Evolutionary conservation across 2,113 vertebrate genomes (phyloP), one percentile per base, ranked within the genome.

Genomic region (Pipa parva): DNA sequence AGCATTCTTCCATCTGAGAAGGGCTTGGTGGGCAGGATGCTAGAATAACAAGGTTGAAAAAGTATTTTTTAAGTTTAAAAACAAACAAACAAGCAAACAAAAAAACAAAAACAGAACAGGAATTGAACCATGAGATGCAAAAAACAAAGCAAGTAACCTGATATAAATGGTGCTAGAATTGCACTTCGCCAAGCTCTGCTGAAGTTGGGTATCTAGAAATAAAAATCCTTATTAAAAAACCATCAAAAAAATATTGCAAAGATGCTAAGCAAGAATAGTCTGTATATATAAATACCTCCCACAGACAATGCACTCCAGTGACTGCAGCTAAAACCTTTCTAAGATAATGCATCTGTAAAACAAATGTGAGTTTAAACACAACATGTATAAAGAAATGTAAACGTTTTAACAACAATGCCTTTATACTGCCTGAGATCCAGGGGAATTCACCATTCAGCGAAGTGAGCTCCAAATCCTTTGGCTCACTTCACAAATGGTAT

Each of bases 151-250:
- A 1, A 11, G 45, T 7, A 81, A 98, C 95, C 95, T 80, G 91
- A 86, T 69, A 95, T 87, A 26, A 97, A 89, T 0, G 93, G 93
- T 9, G 92, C 88, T 72, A 95, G 84, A 27, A 97, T 79, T 33
- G 88, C 87, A 1, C 82, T 92, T 71, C 87, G 88, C 97, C 97
- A 98, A 0, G 87, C 86, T 50, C 73, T 82, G 46, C 71, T 75
- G 63, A 90, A 89, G 63, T 71, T 88, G 12, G 86, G 82, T 4
- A 88, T 75, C 90, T 91, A 73, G 4, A 22, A 7, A 17, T 20
- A 74, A 31, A 73, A 52, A 18, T 22, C n/a, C n/a, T n/a, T n/a
- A n/a, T 31, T 31, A 31, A 31, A 5, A 31, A 39, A 12, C 2
- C 12, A 39, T 1, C 37, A 39, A 36, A 9, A 1, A 36, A 36